Conservation (phyloP, 2,113 vertebrate species). For the Manacus vitellinus region DNA sequence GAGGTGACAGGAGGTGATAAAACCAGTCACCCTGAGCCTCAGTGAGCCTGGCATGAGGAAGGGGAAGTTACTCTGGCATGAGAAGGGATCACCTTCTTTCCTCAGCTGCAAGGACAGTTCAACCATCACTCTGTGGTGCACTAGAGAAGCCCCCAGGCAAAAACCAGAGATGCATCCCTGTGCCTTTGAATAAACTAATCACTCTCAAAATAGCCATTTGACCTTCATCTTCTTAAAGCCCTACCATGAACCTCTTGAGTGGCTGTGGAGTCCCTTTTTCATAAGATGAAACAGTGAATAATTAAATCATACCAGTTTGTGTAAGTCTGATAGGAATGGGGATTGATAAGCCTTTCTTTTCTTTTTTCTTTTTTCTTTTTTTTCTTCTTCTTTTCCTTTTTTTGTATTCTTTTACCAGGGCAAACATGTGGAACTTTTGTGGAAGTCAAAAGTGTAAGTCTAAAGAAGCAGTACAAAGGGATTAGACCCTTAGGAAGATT, state of each 20-base stretch:
- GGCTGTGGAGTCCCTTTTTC: not conserved
- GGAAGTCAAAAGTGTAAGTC: slow-evolving; percentile 3
- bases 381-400: no score
- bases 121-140: rapidly evolving
- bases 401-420: not conserved
- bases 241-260: not conserved
- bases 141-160: not conserved
- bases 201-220: not conserved
- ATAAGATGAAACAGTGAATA: not conserved
- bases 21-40: not conserved
- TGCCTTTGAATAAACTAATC: not conserved
- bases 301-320: not conserved
- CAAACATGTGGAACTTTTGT: not conserved
- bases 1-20: not conserved
- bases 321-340: not conserved
- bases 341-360: not conserved
- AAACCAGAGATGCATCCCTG: not conserved
- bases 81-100: not conserved
- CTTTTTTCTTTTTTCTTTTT: not conserved
- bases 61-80: not conserved
- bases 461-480: slow-evolving; percentile 11
- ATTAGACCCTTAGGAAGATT: slow-evolving; percentile 58
- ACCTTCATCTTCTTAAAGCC: not conserved
- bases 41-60: not conserved
- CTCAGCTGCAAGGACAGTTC: not conserved